Evolutionary conservation across 2,113 vertebrate genomes (phyloP).

Genomic region (Monarcha castaneiventris): DNA sequence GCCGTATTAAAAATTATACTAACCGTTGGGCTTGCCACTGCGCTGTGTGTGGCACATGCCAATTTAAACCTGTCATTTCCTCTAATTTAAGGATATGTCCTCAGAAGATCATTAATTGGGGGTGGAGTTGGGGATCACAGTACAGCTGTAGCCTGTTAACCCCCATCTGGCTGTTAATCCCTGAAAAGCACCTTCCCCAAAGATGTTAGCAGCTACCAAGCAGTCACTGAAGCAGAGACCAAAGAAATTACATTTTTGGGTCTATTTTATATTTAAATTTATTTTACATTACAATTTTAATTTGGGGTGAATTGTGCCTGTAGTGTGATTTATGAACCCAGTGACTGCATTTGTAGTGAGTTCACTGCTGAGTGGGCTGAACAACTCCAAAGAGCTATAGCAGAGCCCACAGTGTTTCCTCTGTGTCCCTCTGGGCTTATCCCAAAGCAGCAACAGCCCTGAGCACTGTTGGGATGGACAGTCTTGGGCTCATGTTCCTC

Average conservation of each 20-base stretch:
- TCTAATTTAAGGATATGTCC: constrained; percentile 47
- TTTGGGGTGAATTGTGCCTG: not conserved
- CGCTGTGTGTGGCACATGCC: constrained; percentile 51
- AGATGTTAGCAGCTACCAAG: not conserved
- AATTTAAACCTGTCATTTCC: constrained; percentile 60
- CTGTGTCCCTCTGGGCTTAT: not conserved
- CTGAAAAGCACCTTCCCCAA: not conserved
- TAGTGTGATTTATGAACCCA: not conserved
- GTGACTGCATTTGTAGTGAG: not conserved
- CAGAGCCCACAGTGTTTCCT: not conserved
- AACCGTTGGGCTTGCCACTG: constrained; percentile 36
- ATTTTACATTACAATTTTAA: not conserved
- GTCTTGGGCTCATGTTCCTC: not conserved
- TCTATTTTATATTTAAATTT: not conserved
- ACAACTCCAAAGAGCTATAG: not conserved
- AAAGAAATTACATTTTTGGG: not conserved
- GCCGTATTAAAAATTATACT: constrained; percentile 45
- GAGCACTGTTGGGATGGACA: not conserved
- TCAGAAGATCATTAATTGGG: constrained; percentile 47
- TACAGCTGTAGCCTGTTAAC: constrained; percentile 44
- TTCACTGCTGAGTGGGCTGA: not conserved
- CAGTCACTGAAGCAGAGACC: not conserved
- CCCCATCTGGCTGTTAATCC: constrained; percentile 13
- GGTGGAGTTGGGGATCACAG: not conserved
- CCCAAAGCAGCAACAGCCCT: not conserved